Conservation (phyloP, 2,113 vertebrate genomes). For the Phalacrocorax carbo region DNA sequence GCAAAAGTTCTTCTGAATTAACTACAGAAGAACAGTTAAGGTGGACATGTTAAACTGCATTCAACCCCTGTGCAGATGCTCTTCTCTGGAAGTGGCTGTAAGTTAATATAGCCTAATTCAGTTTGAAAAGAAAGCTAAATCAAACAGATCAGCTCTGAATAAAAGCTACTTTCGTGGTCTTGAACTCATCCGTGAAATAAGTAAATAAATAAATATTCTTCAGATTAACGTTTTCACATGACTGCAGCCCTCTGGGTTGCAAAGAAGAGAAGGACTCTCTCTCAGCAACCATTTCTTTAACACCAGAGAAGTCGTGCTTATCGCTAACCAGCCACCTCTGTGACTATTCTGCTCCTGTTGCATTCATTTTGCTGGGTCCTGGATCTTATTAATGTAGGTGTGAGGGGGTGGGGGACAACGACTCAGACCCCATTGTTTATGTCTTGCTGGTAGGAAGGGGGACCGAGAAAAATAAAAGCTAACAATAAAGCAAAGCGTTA, state of each 20-base stretch:
- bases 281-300: not conserved
- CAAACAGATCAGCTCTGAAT: not conserved
- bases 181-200: not conserved
- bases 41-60: not conserved
- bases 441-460: not conserved
- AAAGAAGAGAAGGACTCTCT: not conserved
- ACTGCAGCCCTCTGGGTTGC: not conserved
- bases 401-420: conserved; percentile 9
- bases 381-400: conserved; percentile 48
- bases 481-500: conserved; percentile 64
- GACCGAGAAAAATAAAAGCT: conserved; percentile 55
- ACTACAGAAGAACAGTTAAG: not conserved
- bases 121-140: not conserved
- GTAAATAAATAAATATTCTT: not conserved
- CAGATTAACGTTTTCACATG: not conserved
- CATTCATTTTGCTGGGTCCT: not conserved
- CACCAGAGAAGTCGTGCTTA: not conserved
- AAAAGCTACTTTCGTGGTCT: not conserved
- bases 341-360: conserved; percentile 4
- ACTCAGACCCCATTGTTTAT: conserved; percentile 40
- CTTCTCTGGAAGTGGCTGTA: not conserved
- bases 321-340: not conserved
- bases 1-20: not conserved
- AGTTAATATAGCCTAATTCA: not conserved
- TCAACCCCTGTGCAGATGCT: not conserved